Evolutionary conservation across 2,113 vertebrate genomes (phyloP).

Genomic region (Psephotus haematonotus): DNA sequence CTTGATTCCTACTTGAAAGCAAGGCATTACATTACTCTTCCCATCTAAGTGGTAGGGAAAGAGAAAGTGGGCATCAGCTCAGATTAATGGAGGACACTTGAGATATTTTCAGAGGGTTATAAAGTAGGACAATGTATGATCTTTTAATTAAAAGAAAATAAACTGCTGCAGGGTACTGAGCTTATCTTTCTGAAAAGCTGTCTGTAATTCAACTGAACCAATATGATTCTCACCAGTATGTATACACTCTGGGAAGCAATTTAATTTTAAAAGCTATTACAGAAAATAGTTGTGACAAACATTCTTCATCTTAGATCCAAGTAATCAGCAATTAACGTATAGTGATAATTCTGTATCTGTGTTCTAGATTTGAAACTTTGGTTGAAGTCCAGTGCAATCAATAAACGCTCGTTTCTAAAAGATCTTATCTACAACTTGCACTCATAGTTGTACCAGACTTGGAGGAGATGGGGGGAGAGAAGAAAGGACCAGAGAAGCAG

Average conservation of each 20-base stretch:
- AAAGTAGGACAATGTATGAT: not conserved
- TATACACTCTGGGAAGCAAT: not conserved
- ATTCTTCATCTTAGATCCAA: not conserved
- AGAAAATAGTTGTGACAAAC: not conserved
- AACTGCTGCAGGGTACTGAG: not conserved
- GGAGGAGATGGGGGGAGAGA: not conserved
- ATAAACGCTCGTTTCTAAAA: not conserved
- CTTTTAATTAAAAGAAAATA: constrained; percentile 11
- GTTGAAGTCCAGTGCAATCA: not conserved
- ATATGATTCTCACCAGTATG: not conserved
- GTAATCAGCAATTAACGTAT: not conserved
- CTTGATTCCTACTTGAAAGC: not conserved
- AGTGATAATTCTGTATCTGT: not conserved
- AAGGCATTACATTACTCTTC: not conserved
- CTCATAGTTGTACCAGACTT: not conserved
- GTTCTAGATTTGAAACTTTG: not conserved
- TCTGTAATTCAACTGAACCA: not conserved
- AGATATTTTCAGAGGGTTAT: not conserved
- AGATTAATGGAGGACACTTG: not conserved
- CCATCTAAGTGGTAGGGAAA: not conserved
- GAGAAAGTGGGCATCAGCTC: not conserved
- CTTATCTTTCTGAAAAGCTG: not conserved
- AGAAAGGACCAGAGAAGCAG: not conserved
- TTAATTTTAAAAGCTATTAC: not conserved
- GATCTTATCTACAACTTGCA: not conserved